Percentiles rank a stretch among this genome's conserved stretches.
Evolutionary conservation across 35 echinoderm and acorn worm genomes (phyloP).

Genomic region (Anneissia japonica): DNA sequence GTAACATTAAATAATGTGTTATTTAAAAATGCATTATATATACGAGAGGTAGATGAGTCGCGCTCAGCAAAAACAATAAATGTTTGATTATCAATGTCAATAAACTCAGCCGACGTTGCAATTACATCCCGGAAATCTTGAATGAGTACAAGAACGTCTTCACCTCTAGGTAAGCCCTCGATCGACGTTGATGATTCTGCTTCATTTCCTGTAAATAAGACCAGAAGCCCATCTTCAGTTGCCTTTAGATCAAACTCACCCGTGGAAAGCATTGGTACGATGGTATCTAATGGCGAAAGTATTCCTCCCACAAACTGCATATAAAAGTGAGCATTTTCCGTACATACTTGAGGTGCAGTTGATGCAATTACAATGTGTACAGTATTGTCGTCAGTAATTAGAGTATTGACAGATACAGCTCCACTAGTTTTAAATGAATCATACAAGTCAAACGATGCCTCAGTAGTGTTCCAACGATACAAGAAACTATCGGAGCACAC

Average conservation of each 20-base stretch:
- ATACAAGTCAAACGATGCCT: background rate
- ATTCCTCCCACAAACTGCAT: background rate
- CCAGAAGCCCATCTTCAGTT: background rate
- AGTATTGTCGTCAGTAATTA: background rate
- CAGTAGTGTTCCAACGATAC: background rate
- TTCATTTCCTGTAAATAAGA: background rate
- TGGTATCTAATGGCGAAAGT: background rate
- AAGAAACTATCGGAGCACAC: background rate
- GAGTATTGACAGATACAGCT: background rate
- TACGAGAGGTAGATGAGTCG: background rate
- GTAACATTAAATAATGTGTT: background rate
- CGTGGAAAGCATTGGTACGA: background rate
- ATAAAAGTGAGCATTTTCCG: background rate
- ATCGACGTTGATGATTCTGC: background rate
- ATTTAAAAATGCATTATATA: background rate
- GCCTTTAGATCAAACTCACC: background rate
- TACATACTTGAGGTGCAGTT: background rate
- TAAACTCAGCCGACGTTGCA: background rate
- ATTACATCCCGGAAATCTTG: background rate
- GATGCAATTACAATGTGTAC: background rate
- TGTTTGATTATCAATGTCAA: background rate
- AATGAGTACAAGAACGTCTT: background rate
- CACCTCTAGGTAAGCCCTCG: background rate
- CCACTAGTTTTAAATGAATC: background rate
- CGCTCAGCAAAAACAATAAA: background rate